Conservation (phyloP, 2,888 invertebrate genomes). For the Ochropacha duplaris region DNA sequence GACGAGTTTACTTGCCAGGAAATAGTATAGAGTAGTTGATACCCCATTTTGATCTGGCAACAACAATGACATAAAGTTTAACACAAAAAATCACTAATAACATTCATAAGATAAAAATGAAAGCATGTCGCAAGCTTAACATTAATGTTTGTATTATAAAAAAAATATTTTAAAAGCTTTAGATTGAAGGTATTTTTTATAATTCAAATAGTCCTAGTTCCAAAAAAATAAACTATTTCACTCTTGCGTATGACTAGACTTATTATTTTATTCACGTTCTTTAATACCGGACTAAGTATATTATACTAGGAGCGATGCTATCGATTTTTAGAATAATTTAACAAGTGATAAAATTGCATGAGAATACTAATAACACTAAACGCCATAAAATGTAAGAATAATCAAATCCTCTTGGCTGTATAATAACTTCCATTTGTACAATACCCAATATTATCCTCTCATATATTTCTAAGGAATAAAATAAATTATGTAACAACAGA, state of each 20-base stretch:
- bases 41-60: background rate
- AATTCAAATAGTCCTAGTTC: too few species aligned
- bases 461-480: conserved; percentile 36
- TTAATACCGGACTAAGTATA: too few species aligned
- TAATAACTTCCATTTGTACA: conserved; percentile 11
- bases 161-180: too few species aligned
- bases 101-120: too few species aligned
- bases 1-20: background rate
- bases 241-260: too few species aligned
- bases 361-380: background rate
- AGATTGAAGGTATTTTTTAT: too few species aligned
- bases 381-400: background rate
- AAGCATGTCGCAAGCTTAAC: too few species aligned
- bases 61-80: too few species aligned
- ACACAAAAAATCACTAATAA: too few species aligned
- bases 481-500: conserved; percentile 72
- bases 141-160: too few species aligned
- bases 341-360: background rate
- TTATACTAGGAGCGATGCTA: background rate
- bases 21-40: background rate
- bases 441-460: conserved; percentile 11
- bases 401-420: background rate
- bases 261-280: too few species aligned
- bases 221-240: too few species aligned
- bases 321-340: background rate